Percentiles rank a stretch among this genome's conserved stretches.
Evolutionary conservation across 2,113 vertebrate genomes (phyloP).

Genomic region (Redunca redunca): DNA sequence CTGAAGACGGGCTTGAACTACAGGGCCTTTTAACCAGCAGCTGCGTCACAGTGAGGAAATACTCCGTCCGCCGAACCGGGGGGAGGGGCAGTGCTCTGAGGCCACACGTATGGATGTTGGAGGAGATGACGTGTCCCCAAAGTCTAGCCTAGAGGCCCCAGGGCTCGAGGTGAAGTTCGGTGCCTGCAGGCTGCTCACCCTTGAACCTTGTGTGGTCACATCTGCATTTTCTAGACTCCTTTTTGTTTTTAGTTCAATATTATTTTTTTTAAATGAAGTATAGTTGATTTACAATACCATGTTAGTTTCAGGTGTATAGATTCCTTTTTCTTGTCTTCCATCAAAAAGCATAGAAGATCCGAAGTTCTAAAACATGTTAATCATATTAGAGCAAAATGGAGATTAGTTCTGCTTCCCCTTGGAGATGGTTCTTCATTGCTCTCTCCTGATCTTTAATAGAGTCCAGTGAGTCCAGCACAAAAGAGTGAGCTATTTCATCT

Average conservation of each 20-base stretch:
- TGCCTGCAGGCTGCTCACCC: neutral
- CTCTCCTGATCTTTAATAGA: neutral
- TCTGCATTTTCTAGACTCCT: neutral
- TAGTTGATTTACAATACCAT: neutral
- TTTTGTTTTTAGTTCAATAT: neutral
- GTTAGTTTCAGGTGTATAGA: neutral
- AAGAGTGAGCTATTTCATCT: neutral
- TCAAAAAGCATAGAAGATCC: neutral
- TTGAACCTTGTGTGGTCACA: neutral
- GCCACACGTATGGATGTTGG: neutral
- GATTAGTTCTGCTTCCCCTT: neutral
- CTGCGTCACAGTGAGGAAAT: too few species aligned
- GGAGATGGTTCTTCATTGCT: neutral
- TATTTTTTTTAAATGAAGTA: neutral
- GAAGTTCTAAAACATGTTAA: neutral
- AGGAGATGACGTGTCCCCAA: rapidly evolving
- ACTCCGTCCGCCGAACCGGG: neutral
- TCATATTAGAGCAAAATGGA: neutral
- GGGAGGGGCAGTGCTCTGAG: neutral
- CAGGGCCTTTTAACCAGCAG: neutral
- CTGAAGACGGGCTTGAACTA: neutral
- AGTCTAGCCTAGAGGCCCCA: neutral
- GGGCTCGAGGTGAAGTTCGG: neutral
- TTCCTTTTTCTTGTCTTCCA: neutral
- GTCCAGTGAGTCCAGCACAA: neutral